Conservation (phyloP, 2,888 invertebrate species). For the Flabesymbios commensalis region DNA sequence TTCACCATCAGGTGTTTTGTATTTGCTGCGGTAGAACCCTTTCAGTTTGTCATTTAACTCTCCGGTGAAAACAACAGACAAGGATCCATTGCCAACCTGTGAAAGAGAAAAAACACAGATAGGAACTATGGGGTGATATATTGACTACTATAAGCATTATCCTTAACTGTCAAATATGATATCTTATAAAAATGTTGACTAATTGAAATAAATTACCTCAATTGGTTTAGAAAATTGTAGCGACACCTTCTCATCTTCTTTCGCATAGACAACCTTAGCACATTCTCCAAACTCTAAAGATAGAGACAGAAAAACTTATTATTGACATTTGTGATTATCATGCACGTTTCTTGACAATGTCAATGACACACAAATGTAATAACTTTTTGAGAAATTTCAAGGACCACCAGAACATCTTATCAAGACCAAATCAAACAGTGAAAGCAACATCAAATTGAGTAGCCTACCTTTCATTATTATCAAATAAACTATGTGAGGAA, state of each 20-base stretch:
- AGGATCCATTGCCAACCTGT: constrained; percentile 48
- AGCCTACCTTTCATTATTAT: too few relatives aligned
- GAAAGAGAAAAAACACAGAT: not conserved
- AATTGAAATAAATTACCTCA: constrained; percentile 34
- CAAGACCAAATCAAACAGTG: too few relatives aligned
- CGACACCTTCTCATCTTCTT: constrained; percentile 49
- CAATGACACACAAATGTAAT: too few relatives aligned
- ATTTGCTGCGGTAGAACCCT: constrained; percentile 92
- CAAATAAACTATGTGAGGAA: too few relatives aligned
- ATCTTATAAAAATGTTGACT: not conserved
- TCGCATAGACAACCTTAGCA: constrained; percentile 36
- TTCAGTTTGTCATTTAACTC: constrained; percentile 90
- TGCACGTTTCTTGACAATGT: too few relatives aligned
- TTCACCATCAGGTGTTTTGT: constrained; percentile 71
- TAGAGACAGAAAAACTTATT: not conserved
- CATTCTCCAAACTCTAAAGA: constrained; percentile 19
- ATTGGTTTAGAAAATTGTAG: constrained; percentile 49
- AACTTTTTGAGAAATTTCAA: too few relatives aligned
- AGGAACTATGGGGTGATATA: too few relatives aligned
- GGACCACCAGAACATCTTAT: too few relatives aligned
- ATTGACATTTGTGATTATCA: too few relatives aligned
- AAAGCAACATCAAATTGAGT: too few relatives aligned
- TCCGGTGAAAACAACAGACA: constrained; percentile 79
- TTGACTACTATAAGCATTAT: too few relatives aligned
- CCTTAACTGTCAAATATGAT: not conserved